Evolutionary conservation across 2,113 vertebrate species (phyloP), one percentile per base, ranked within the genome.

Genomic region (Suricata suricatta): DNA sequence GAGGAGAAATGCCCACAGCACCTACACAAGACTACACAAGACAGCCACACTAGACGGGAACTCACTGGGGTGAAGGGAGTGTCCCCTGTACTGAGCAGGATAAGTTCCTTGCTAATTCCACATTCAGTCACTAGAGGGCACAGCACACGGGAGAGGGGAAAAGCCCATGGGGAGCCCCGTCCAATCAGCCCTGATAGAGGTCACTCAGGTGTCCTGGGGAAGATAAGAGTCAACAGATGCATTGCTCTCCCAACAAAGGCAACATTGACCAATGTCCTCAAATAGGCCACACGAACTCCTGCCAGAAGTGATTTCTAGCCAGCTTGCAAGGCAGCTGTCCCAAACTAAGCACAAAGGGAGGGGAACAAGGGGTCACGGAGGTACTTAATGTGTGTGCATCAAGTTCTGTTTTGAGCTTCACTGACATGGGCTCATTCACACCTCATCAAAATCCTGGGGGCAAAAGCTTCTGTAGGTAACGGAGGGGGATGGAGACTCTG

Each of bases 41-140:
- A 41, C 41, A 41, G 72, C 60, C 23, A 21, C 4, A 8, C 29
- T 79, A 21, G 31, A 86, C 52, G 84, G 69, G n/a, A 64, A 68
- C 4, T 41, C 23, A 52, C 16, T 52, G 33, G 23, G 13, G 16
- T 9, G 25, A 2, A 2, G 11, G 16, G 15, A 0, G 29, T 9
- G 7, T 3, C 0, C 4, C 3, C 35, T 0, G 0, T 68, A 19
- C 19, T 17, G 8, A 21, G 7, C 31, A 14, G 41, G 50, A 41
- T 5, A 7, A 7, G 7, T 13, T 88, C 52, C 84, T 69, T 10
- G 5, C 64, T 25, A 90, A 66, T 71, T 33, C 80, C 50, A 77
- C n/a, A 52, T 31, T 25, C 17, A 3, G 57, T 93, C 96, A 74
- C 88, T 81, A 94, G 90, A 69, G 44, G 93, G 90, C 4, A 3